Evolutionary conservation across 2,113 vertebrate genomes (phyloP), one percentile per base, ranked within the genome.

Genomic region (Notarius quadriscutis): DNA sequence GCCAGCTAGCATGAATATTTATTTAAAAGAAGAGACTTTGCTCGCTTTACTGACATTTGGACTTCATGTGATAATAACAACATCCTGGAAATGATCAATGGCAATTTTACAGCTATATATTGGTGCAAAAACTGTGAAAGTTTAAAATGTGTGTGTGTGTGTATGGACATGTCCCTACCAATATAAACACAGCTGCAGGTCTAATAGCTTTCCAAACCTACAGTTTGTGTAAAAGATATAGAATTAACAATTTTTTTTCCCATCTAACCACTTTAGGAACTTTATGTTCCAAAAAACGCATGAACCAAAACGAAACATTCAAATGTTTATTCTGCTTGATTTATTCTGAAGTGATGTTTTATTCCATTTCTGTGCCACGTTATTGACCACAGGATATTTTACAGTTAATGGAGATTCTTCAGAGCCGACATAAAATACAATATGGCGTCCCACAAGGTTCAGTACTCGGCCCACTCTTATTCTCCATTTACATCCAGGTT

Each of bases 131-230:
- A 71, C 4, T 7, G 12, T 34, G 18, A 34, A 41, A 74, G 11
- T 22, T 75, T 7, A 72, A 41, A 72, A 71, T 15, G 14, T 41
- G 69, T 41, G 69, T 72, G 69, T 71, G 62, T 71, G 30, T 71
- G 67, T 71, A 12, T 71, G 34, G 67, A 69, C 8, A 50, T 53
- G 74, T n/a, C 74, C 50, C n/a, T 7, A 53, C 48, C 74, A 77
- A 53, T n/a, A 77, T 4, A 77, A 51, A 77, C 48, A 77, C 48
- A 77, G 74, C 74, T 77, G 74, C 74, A 77, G 74, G 22, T 51
- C 11, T 77, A 77, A 77, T 51, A 25, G 10, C 22, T 51, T 51
- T 53, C 74, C 48, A 77, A 72, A 72, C 41, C 72, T 75, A 75
- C 34, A 67, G 65, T 51, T 51, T 51, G 25, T 51, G 20, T 75